A percentile compares a stretch with the other conserved stretches of the same genome.
Evolutionary conservation across 1,140 invertebrate genomes (phyloP).

Genomic region (Zaprionus taronus): DNA sequence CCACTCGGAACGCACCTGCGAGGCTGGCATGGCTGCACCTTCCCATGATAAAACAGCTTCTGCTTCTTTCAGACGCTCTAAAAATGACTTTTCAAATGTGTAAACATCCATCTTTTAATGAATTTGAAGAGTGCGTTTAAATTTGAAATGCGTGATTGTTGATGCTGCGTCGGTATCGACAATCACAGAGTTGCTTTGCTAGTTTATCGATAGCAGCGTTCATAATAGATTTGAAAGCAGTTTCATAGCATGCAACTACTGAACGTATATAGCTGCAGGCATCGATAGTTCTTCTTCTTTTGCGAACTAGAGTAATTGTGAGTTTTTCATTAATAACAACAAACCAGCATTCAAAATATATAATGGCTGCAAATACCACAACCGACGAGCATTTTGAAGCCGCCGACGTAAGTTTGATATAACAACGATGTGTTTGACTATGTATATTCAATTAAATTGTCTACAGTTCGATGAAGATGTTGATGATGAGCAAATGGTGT

Average conservation of each 20-base stretch:
- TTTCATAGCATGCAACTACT: conserved; percentile 8
- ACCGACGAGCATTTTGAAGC: conserved; percentile 74
- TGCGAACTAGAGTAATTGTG: conserved; percentile 8
- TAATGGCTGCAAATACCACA: conserved; percentile 62
- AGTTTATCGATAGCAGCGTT: conserved; percentile 34
- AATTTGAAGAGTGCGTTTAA: conserved; percentile 38
- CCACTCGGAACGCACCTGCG: conserved; percentile 86
- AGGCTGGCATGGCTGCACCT: conserved; percentile 85
- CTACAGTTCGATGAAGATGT: conserved; percentile 87
- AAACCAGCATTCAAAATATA: conserved; percentile 12
- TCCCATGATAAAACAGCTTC: conserved; percentile 85
- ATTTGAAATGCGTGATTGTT: conserved; percentile 55
- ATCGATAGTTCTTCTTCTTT: conserved; percentile 19
- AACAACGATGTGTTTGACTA: conserved; percentile 27
- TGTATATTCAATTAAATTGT: conserved; percentile 76
- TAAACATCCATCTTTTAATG: conserved; percentile 85
- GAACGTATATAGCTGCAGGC: neutral
- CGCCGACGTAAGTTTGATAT: conserved; percentile 56
- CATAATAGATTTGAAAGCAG: neutral
- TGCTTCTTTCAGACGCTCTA: conserved; percentile 86
- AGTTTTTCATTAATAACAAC: conserved; percentile 15
- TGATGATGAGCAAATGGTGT: conserved; percentile 87
- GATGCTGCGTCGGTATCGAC: conserved; percentile 29
- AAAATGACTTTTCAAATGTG: conserved; percentile 86
- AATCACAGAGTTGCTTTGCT: conserved; percentile 5